Evolutionary conservation across 1,140 invertebrate species (phyloP), one percentile per base, ranked within the genome.

Genomic region (Drosophila parabipectinata): DNA sequence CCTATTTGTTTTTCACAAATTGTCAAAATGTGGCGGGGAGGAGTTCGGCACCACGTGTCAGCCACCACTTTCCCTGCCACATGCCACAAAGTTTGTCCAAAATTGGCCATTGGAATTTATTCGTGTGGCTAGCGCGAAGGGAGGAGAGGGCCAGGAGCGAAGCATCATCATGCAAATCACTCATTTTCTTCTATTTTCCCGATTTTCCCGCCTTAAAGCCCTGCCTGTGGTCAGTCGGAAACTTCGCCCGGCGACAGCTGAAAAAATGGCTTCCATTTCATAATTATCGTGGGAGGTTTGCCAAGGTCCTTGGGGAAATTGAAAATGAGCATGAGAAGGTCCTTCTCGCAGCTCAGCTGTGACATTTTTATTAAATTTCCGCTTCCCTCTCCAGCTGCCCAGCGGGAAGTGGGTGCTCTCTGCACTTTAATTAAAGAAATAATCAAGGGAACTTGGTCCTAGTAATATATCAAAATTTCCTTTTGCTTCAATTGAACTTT

Each of bases 281-380:
- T 79, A 79, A 79, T 79, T 79, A 79, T 79, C 62, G 62, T 74
- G 55, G 72, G 76, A 66, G 74, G 41, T 48, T 4, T 24, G 50
- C 44, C 32, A 47, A 26, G 37, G 54, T 61, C 67, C 50, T 48
- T 32, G 47, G 58, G 59, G 59, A 63, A 67, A 67, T 67, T 67
- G 63, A 67, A 67, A 63, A 7, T 39, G 59, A 39, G 62, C 61
- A 44, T 21, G 32, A 30, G 26, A 15, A 62, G 26, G 58, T 51
- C 44, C 69, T 60, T 47, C 34, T 18, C 41, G 39, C 57, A 67
- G 59, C 58, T 75, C 76, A 74, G 63, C 71, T 79, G 71, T 71
- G 71, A 79, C 77, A 79, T 79, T 79, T 79, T 79, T 79, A 79
- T 79, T 79, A 79, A 79, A 78, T 78, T 78, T 79, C 64, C 53